A percentile compares a stretch with the other conserved stretches of the same genome.
These are phyloP conservation scores for Montipora sp. DNA, from an alignment of 64 coral and sea anemone genomes.

Conservation along the genomic window DNA sequence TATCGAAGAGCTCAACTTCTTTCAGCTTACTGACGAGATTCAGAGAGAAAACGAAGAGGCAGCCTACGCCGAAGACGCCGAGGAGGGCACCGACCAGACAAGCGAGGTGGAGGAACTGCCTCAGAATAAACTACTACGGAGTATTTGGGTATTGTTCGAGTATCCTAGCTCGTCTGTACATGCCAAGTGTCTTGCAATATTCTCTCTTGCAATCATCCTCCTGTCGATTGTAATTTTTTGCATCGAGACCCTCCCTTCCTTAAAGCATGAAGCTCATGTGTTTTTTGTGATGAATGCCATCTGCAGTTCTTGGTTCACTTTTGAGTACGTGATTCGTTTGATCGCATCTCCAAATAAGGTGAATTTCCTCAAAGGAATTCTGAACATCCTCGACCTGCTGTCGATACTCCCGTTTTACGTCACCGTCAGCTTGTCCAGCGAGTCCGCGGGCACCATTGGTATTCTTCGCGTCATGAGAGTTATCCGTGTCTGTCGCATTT, in stretches of 20 bases:
- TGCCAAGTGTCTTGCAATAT: slow-evolving; percentile 77
- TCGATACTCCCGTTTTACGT: slow-evolving; percentile 91
- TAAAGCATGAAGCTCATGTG: slow-evolving; percentile 41
- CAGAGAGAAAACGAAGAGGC: slow-evolving; percentile 82
- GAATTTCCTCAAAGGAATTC: slow-evolving; percentile 72
- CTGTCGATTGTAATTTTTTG: slow-evolving; percentile 91
- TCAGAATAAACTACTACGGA: slow-evolving; percentile 50
- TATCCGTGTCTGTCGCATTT: slow-evolving; percentile 84
- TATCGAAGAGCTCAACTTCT: slow-evolving; percentile 83
- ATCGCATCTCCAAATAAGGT: slow-evolving; percentile 84
- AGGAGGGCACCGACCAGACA: background rate
- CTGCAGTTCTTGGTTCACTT: slow-evolving; percentile 88
- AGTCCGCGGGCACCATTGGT: slow-evolving; percentile 60
- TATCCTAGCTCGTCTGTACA: slow-evolving; percentile 70
- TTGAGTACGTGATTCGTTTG: slow-evolving; percentile 78
- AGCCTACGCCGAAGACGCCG: slow-evolving; percentile 40
- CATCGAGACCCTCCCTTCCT: slow-evolving; percentile 80
- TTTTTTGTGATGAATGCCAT: slow-evolving; percentile 79
- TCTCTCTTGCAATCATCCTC: slow-evolving; percentile 73
- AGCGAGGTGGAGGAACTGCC: slow-evolving; percentile 52
- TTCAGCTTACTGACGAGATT: slow-evolving; percentile 83
- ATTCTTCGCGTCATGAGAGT: slow-evolving; percentile 88
- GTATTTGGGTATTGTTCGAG: slow-evolving; percentile 86
- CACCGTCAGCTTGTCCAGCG: slow-evolving; percentile 35
- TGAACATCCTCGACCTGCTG: slow-evolving; percentile 88